Base-by-base conservation (phyloP, 2,113 vertebrate species). In the Megatriorchis doriae region DNA sequence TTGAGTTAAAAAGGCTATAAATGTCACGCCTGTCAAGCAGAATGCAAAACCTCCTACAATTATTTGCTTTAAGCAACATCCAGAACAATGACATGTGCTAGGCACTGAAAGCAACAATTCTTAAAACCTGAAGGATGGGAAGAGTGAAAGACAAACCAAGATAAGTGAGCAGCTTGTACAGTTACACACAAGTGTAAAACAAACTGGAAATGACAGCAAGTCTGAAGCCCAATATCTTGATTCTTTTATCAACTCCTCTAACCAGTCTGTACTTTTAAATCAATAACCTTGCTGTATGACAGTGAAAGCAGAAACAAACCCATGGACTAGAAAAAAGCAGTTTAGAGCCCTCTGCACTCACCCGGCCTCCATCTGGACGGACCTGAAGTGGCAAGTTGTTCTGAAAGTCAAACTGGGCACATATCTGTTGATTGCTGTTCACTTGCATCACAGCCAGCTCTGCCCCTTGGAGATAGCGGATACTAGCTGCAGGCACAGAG, bases 381-480 rank as follows among this genome's bases (percentile, higher is more conserved):
- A 96, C 88, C 73, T 98, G 98, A 73, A 96, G 86, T 0, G 42
- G 50, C 74, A 98, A 66, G 25, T 17, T 94, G 94, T 97, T 97
- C 88, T 97, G 97, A 88, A 98, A 98, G 77, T 97, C 94, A 38
- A 98, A 98, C 88, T 97, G 94, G 61, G 97, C 93, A 2, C 98
- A 98, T 55, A 98, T 15, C 16, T 90, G 96, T 29, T 95, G 96
- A 3, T 98, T 98, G 91, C 81, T 98, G 90, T 32, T 97, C 90
- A 97, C 68, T 48, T 98, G 98, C 83, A 98, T 90, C 75, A 98
- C 80, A 4, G 97, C 92, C 29, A 98, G 67, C 93, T 98, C 97
- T 5, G 92, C 98, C 4, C 98, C 98, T 36, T 66, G 56, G 8
- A 98, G 97, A 17, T 17, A 89, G 29, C 56, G 95, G 91, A 98